Conservation (phyloP, 2,797 vertebrate genomes). For the Acipenser oxyrinchus region DNA sequence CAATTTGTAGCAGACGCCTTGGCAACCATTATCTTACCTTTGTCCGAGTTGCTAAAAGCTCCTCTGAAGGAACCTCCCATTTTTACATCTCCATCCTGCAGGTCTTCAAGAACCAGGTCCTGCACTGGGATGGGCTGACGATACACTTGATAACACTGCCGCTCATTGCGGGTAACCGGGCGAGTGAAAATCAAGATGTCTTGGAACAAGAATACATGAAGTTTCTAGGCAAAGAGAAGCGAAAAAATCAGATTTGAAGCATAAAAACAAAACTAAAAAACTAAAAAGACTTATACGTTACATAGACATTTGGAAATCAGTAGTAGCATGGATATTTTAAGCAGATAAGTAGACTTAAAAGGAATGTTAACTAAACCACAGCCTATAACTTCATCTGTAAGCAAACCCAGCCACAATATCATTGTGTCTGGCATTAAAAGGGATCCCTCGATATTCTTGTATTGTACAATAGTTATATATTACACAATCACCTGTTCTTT, state of each 20-base stretch:
- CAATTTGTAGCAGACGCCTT: too few species aligned
- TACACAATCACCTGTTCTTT: too few species aligned
- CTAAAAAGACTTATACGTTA: background rate
- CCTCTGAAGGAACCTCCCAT: slow-evolving; percentile 94
- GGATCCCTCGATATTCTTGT: too few species aligned
- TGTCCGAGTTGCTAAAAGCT: slow-evolving; percentile 86
- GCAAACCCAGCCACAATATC: too few species aligned
- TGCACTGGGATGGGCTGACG: slow-evolving; percentile 85
- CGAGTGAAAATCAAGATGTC: slow-evolving; percentile 89
- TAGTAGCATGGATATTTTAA: too few species aligned
- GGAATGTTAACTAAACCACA: too few species aligned
- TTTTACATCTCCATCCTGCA: slow-evolving; percentile 87
- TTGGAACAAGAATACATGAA: slow-evolving; percentile 92
- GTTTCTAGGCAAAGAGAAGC: slow-evolving; percentile 61
- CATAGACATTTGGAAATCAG: background rate
- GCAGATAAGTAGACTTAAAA: too few species aligned
- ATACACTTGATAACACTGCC: slow-evolving; percentile 87
- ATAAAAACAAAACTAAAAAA: background rate
- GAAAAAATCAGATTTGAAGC: background rate
- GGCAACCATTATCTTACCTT: slow-evolving; percentile 60
- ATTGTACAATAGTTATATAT: too few species aligned
- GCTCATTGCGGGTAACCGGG: slow-evolving; percentile 79
- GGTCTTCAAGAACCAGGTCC: slow-evolving; percentile 83
- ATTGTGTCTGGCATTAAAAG: too few species aligned
- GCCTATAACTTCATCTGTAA: too few species aligned